Evolutionary conservation across 2,797 vertebrate species (phyloP).

Genomic region (Gambelia wislizenii): DNA sequence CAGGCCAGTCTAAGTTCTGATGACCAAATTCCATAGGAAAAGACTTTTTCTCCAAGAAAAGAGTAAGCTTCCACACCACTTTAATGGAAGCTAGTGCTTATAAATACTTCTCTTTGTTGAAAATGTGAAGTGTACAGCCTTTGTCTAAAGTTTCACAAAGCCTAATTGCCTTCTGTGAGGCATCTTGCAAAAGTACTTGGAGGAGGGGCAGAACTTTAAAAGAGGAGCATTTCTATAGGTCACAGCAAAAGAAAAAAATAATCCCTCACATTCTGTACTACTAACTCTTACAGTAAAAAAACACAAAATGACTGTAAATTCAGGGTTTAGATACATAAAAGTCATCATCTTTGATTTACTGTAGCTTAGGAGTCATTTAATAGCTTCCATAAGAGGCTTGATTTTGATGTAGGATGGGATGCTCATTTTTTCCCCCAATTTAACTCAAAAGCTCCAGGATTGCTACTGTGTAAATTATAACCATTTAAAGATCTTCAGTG

Average conservation of each 20-base stretch:
- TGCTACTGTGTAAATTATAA: slow-evolving; percentile 65
- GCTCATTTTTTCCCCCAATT: slow-evolving; percentile 44
- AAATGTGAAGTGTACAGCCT: not conserved
- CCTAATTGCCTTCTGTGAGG: not conserved
- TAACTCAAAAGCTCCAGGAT: slow-evolving; percentile 70
- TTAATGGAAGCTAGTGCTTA: not conserved
- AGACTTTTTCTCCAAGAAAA: not conserved
- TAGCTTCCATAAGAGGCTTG: slow-evolving; percentile 50
- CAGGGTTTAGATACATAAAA: slow-evolving; percentile 41
- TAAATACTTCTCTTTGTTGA: not conserved
- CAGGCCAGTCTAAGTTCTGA: not conserved
- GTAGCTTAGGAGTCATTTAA: slow-evolving; percentile 56
- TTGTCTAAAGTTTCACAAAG: not conserved
- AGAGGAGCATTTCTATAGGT: not conserved
- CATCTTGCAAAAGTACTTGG: slow-evolving; percentile 29
- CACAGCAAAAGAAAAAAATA: slow-evolving; percentile 9
- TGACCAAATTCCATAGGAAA: not conserved
- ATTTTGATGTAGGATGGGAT: slow-evolving; percentile 29
- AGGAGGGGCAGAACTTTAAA: slow-evolving; percentile 12
- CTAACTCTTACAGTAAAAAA: slow-evolving; percentile 32
- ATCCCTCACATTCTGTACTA: not conserved
- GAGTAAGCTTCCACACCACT: not conserved
- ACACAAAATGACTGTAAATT: slow-evolving; percentile 51
- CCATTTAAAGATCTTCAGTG: slow-evolving; percentile 69
- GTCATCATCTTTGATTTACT: slow-evolving; percentile 55